Conservation (phyloP, 1,140 invertebrate species). For the Spodoptera litura region DNA sequence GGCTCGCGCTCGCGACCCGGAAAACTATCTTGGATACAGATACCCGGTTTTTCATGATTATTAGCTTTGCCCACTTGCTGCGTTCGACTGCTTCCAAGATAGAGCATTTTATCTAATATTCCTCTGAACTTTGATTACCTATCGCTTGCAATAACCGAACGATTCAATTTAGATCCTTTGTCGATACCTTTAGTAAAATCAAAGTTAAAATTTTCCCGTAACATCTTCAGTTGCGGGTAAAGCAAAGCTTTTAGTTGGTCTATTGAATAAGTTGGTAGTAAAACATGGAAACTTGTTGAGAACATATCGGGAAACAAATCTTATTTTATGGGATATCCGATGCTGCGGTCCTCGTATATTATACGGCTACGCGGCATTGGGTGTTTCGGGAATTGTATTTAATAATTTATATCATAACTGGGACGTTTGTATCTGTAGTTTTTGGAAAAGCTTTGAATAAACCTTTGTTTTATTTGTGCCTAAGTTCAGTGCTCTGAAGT, state of each 20-base stretch:
- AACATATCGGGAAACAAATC: slow-evolving; percentile 33
- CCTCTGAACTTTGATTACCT: not conserved
- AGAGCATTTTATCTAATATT: slow-evolving; percentile 18
- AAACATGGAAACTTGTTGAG: slow-evolving; percentile 20
- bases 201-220: not conserved
- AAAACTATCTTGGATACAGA: slow-evolving; percentile 61
- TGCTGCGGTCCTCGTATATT: slow-evolving; percentile 28
- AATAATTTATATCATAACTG: slow-evolving; percentile 40
- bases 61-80: slow-evolving; percentile 33
- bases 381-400: slow-evolving; percentile 33
- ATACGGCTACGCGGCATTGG: slow-evolving; percentile 32
- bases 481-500: not conserved
- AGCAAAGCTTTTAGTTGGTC: slow-evolving; percentile 9
- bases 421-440: slow-evolving; percentile 6
- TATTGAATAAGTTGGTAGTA: slow-evolving; percentile 28
- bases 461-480: no score
- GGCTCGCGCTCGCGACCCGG: slow-evolving; percentile 62
- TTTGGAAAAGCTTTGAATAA: no score
- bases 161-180: slow-evolving; percentile 14
- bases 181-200: not conserved
- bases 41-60: slow-evolving; percentile 53
- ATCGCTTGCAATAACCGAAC: not conserved
- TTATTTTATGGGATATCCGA: slow-evolving; percentile 37
- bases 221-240: not conserved
- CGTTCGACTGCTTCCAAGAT: slow-evolving; percentile 20